Evolutionary conservation across 1,140 invertebrate genomes (phyloP), one percentile per base, ranked within the genome.

Genomic region (Drosophila willistoni): DNA sequence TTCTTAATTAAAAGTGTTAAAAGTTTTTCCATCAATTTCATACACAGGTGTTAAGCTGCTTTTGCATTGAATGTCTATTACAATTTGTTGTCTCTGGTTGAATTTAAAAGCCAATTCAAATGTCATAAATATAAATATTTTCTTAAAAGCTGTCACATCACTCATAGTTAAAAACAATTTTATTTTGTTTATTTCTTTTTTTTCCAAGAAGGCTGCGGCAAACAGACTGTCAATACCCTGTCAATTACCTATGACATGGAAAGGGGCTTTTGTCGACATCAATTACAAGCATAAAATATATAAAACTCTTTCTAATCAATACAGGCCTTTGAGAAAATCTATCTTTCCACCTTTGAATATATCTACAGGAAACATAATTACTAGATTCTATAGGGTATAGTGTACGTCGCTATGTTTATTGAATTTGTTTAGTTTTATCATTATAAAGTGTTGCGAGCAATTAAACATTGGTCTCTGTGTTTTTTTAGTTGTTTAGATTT

Each of bases 91-190:
- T 47, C 42, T 44, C 44, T 47, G 14, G 14, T 17, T 47, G 17
- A 47, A 62, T 71, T 86, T 83, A 83, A 79, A 73, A 86, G 84
- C 79, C 83, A 86, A 86, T 47, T 86, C 83, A 87, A 86, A 70
- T 73, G 83, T 67, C 73, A 86, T 86, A 87, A 86, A 86, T 86
- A 83, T 86, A 83, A 86, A 82, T 87, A 72, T 76, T 51, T 66
- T 59, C 62, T 77, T 69, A 76, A 63, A 63, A 64, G 73, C 67
- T 81, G 83, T 87, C 83, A 79, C 83, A 86, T 87, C 83, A 83
- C 75, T 87, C 83, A 86, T 86, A 29, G 29, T 29, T 29, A 29
- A 29, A 29, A 29, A 29, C 57, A 61, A 77, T 80, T 68, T 66
- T 56, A 42, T 63, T 51, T 61, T 42, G 60, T 65, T 51, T 13